These are phyloP conservation scores for Anarsia innoxiella DNA, from an alignment of 2,888 invertebrate genomes.

Conservation along the genomic window DNA sequence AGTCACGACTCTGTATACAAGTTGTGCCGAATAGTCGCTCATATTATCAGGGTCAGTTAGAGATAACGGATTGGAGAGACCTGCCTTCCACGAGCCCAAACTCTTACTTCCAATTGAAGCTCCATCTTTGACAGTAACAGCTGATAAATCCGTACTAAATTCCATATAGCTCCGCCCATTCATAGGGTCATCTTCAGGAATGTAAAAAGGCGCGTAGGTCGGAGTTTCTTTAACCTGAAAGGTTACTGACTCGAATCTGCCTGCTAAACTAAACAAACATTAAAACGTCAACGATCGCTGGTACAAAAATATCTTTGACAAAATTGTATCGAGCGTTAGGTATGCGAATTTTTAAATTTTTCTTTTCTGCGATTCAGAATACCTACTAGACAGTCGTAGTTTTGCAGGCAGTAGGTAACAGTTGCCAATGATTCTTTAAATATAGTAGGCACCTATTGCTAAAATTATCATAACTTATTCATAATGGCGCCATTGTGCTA, in stretches of 20 bases:
- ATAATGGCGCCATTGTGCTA: too few relatives aligned
- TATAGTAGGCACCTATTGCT: too few relatives aligned
- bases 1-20: conserved; percentile 90
- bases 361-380: too few relatives aligned
- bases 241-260: conserved; percentile 11
- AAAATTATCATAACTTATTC: too few relatives aligned
- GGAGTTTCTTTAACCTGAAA: conserved; percentile 77
- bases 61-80: conserved; percentile 79
- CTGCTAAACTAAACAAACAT: too few relatives aligned
- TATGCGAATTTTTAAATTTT: too few relatives aligned
- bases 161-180: conserved; percentile 86
- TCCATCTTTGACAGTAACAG: conserved; percentile 82
- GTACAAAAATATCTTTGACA: too few relatives aligned
- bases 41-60: conserved; percentile 79
- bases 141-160: conserved; percentile 82
- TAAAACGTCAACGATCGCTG: too few relatives aligned
- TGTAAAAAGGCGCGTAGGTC: conserved; percentile 80
- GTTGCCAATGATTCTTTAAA: too few relatives aligned
- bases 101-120: conserved; percentile 81
- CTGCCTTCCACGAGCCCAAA: conserved; percentile 87
- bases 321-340: too few relatives aligned
- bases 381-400: too few relatives aligned
- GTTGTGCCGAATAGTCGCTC: conserved; percentile 84
- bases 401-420: too few relatives aligned
- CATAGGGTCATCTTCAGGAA: conserved; percentile 75